Conservation (phyloP, 2,113 vertebrate species). For the Chaetura pelagica region DNA sequence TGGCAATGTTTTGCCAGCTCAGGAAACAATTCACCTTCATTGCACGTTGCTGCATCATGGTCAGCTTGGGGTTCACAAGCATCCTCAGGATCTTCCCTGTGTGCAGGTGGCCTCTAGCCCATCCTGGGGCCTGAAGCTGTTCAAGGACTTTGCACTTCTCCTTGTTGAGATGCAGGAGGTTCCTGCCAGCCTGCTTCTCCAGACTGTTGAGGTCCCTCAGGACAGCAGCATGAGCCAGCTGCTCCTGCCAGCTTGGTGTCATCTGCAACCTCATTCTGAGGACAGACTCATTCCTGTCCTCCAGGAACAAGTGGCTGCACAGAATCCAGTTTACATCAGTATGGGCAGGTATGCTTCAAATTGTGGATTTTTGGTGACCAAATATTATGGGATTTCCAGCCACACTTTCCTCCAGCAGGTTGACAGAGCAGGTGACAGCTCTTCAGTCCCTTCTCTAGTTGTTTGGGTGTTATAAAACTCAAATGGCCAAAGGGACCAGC, state of each 20-base stretch:
- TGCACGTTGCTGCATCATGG: not conserved
- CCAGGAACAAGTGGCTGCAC: not conserved
- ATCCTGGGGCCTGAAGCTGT: too few relatives aligned
- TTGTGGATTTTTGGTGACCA: rapidly evolving
- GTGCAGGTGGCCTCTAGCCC: not conserved
- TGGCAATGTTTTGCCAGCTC: not conserved
- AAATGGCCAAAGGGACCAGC: not conserved
- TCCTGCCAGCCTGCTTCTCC: too few relatives aligned
- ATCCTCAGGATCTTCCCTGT: not conserved
- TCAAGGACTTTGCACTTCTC: not conserved
- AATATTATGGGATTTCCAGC: not conserved
- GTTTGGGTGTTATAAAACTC: not conserved
- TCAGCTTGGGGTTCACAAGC: not conserved
- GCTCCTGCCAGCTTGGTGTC: not conserved
- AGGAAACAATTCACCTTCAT: not conserved
- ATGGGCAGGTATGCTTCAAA: not conserved
- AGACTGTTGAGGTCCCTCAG: too few relatives aligned
- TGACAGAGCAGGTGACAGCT: not conserved
- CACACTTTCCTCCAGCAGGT: not conserved
- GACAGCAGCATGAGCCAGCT: too few relatives aligned
- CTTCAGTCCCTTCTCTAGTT: rapidly evolving
- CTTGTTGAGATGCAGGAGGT: not conserved
- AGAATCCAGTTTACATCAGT: not conserved
- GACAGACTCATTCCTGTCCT: not conserved
- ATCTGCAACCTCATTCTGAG: not conserved